Evolutionary conservation across 2,113 vertebrate genomes (phyloP), one percentile per base, ranked within the genome.

Genomic region (Hippoglossus stenolepis): DNA sequence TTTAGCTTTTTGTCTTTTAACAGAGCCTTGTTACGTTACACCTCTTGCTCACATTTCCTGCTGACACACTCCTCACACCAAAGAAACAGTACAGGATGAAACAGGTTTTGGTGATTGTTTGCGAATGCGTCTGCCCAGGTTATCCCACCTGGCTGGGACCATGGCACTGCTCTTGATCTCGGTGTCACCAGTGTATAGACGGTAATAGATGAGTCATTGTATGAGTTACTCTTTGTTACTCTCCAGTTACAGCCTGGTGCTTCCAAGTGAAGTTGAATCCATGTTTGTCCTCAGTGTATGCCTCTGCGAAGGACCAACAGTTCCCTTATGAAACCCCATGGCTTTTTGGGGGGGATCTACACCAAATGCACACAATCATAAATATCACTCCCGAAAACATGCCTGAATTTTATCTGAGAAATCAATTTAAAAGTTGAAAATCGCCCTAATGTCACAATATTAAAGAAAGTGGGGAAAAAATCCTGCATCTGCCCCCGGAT

Each of bases 1-100:
- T 61, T 71, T 60, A 73, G 65, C 70, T 51, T 75, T 71, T 18
- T 68, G 43, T 75, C 74, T 72, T 77, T 78, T 89, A 68, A 53
- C 77, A 57, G 28, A 15, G 21, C 31, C 62, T 40, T 74, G 81
- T 70, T 81, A 83, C 35, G 63, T 82, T 75, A 61, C 82, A 70
- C 75, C 78, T 58, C 73, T 80, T 73, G 58, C 72, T 65, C 72
- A 58, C 59, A 63, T 72, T 67, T 53, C 45, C 80, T 69, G n/a
- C 65, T 23, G 70, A 68, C 62, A 49, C 23, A 2, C 62, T 49
- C 60, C 56, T 60, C 57, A 51, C 77, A 70, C 54, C 24, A 51
- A 56, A 38, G 69, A 77, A 67, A 56, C 31, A 26, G 47, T 45
- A 38, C 59, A 38, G 66, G 69, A 77, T 78, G 24, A 77, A 70